phyloP scores from a whole-genome alignment of 1,140 invertebrate genomes.

The Daktulosphaira vitifoliae region DNA sequence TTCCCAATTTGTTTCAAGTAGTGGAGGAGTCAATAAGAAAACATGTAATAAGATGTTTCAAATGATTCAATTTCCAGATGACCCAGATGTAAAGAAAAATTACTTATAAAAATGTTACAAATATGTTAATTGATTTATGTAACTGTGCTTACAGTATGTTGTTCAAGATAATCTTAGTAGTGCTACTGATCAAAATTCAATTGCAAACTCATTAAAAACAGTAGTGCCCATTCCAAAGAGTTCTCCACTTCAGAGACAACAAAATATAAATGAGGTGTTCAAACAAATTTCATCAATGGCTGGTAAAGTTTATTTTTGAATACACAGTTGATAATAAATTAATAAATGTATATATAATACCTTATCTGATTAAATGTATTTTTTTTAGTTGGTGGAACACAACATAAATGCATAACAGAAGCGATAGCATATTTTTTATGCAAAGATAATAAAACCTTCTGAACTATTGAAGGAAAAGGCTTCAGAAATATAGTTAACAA shows the following conservation, averaged over 20 bases:
- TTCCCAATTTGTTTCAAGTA: neutral
- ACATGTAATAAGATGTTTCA: neutral
- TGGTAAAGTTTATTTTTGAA: conserved; percentile 10
- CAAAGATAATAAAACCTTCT: conserved; percentile 8
- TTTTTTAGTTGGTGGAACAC: conserved; percentile 3
- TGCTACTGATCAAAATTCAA: neutral
- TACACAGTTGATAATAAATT: neutral
- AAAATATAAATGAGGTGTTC: conserved; percentile 1
- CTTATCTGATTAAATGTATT: too few species aligned
- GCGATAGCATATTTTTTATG: conserved; percentile 8
- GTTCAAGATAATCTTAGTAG: neutral
- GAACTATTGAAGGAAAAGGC: conserved; percentile 5
- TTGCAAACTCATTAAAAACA: neutral
- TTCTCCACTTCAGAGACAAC: neutral
- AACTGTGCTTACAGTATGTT: conserved; percentile 14
- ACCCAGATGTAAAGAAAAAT: conserved; percentile 12
- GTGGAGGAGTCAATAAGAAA: neutral
- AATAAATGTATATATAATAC: neutral
- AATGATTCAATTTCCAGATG: conserved; percentile 20
- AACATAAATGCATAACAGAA: neutral
- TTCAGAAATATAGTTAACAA: neutral
- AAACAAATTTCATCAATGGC: conserved; percentile 9
- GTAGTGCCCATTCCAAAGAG: neutral
- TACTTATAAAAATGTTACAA: neutral
- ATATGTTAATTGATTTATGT: neutral